Evolutionary conservation across 2,113 vertebrate genomes (phyloP).

Genomic region (Centropus bengalensis): DNA sequence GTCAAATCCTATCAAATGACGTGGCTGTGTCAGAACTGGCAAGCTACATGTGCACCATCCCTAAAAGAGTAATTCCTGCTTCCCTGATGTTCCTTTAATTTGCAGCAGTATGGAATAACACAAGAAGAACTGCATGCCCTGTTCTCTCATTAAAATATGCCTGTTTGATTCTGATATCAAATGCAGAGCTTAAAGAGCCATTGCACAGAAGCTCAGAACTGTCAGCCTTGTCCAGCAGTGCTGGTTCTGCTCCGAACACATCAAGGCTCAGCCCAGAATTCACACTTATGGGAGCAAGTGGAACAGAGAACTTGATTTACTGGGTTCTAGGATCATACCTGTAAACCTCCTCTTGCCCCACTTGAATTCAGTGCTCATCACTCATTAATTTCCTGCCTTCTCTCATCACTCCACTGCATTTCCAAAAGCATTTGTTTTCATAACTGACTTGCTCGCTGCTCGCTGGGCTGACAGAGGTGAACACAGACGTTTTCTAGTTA

Average conservation of each 20-base stretch:
- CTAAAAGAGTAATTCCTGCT: not conserved
- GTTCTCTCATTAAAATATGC: not conserved
- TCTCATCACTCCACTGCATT: not conserved
- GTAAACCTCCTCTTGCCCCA: not conserved
- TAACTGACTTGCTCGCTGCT: not conserved
- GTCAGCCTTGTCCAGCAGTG: not conserved
- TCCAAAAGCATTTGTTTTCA: not conserved
- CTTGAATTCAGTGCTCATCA: not conserved
- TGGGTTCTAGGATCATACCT: not conserved
- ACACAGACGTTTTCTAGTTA: not conserved
- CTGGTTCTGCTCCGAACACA: not conserved
- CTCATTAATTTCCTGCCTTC: not conserved
- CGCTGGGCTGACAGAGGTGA: not conserved
- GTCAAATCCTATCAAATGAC: not conserved
- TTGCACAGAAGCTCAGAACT: not conserved
- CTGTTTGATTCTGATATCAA: not conserved
- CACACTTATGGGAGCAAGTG: not conserved
- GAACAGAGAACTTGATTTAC: not conserved
- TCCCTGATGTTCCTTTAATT: not conserved
- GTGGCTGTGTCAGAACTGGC: not conserved
- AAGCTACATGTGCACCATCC: not conserved
- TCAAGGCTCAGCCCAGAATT: not conserved
- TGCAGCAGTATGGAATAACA: not conserved
- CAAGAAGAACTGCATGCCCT: not conserved
- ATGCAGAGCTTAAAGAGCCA: not conserved